Conservation (phyloP, 2,113 vertebrate species). For the Limanda limanda region DNA sequence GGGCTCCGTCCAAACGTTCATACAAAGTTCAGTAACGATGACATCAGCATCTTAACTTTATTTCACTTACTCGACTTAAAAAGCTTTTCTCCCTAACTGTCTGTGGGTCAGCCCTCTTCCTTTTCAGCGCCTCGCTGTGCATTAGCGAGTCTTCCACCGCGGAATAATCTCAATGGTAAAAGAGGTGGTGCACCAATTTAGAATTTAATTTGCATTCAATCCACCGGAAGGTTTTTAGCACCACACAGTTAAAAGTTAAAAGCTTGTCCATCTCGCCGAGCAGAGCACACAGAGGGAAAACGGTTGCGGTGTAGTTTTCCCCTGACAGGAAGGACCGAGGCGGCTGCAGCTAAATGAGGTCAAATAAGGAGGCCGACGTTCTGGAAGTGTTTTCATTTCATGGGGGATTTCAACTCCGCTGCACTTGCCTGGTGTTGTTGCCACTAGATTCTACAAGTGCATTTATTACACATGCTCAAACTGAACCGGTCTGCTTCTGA, state of each 20-base stretch:
- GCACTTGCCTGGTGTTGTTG: slow-evolving; percentile 21
- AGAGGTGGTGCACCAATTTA: not conserved
- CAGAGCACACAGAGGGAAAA: not conserved
- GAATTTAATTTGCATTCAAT: slow-evolving; percentile 37
- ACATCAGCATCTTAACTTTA: slow-evolving; percentile 16
- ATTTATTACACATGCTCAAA: slow-evolving; percentile 22
- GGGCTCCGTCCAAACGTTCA: not conserved
- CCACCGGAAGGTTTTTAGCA: slow-evolving; percentile 37
- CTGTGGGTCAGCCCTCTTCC: not conserved
- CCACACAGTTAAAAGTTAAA: slow-evolving; percentile 26
- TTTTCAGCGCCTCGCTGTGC: slow-evolving; percentile 17
- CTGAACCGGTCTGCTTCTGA: slow-evolving; percentile 9
- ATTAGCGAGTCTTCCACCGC: slow-evolving; percentile 16
- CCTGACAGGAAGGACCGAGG: slow-evolving; percentile 2
- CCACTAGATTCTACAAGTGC: slow-evolving; percentile 19
- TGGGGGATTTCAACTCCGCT: slow-evolving; percentile 32
- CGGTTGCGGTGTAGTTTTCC: not conserved
- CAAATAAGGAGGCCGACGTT: slow-evolving; percentile 14
- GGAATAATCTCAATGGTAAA: slow-evolving; percentile 12
- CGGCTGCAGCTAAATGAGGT: slow-evolving; percentile 49
- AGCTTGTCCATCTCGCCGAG: slow-evolving; percentile 14
- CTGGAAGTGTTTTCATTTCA: slow-evolving; percentile 34
- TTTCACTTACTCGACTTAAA: slow-evolving; percentile 7
- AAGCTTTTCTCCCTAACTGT: not conserved
- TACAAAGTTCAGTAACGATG: not conserved